Conservation (phyloP, 2,113 vertebrate species). For the Rhabdornis inornatus region DNA sequence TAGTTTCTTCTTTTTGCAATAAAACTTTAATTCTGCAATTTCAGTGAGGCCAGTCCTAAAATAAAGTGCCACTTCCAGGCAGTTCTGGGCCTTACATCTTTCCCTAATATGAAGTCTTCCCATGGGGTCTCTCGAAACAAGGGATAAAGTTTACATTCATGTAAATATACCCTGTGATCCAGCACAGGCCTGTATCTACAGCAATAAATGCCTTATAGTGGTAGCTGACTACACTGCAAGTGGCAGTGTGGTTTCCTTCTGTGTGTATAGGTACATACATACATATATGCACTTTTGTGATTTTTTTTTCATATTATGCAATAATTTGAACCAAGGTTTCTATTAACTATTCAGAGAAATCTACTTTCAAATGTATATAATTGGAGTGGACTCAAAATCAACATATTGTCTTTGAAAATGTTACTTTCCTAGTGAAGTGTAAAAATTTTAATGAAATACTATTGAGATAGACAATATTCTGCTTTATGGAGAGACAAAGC, state of each 20-base stretch:
- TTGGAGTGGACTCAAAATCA: background rate
- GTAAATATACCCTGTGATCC: background rate
- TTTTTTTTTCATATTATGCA: background rate
- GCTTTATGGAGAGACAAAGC: background rate
- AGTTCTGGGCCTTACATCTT: background rate
- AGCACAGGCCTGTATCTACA: background rate
- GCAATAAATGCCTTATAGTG: background rate
- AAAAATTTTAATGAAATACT: background rate
- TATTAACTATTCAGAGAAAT: background rate
- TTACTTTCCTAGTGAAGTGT: background rate
- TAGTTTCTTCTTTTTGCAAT: background rate
- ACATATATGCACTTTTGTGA: background rate
- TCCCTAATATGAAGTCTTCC: background rate
- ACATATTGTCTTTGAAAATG: background rate
- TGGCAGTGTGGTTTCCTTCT: background rate
- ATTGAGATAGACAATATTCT: background rate
- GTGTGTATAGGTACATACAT: background rate
- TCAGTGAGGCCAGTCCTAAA: background rate
- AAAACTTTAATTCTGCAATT: background rate
- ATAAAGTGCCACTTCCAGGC: background rate
- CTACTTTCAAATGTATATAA: background rate
- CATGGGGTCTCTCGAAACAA: fast-evolving
- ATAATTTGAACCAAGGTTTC: background rate
- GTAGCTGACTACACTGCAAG: background rate
- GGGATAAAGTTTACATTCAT: background rate